Conservation (phyloP, 2,888 invertebrate species). For the Phengaris alcon region DNA sequence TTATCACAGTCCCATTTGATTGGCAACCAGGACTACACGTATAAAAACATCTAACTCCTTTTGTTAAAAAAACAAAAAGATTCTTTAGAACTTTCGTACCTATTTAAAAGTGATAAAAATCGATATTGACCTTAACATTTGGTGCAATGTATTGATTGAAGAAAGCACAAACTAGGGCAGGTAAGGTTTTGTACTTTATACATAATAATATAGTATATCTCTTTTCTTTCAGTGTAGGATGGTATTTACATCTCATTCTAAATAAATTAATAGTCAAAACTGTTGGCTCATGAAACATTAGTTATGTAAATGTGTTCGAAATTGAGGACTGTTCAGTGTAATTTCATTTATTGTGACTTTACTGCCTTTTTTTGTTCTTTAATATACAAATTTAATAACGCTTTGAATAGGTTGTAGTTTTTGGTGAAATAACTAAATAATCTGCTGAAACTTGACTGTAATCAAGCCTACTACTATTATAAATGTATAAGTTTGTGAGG, state of each 20-base stretch:
- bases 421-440: too few species aligned
- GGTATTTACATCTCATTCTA: conserved; percentile 4
- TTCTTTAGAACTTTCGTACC: background rate
- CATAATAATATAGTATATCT: background rate
- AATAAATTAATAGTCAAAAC: conserved; percentile 1
- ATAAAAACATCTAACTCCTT: conserved; percentile 36
- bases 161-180: conserved; percentile 49
- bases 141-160: conserved; percentile 61
- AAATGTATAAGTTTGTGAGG: too few species aligned
- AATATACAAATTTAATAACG: too few species aligned
- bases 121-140: conserved; percentile 53
- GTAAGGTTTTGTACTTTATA: conserved; percentile 49
- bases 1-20: conserved; percentile 45
- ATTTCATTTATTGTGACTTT: background rate
- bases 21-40: conserved; percentile 46
- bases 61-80: background rate
- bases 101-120: conserved; percentile 33
- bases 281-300: background rate
- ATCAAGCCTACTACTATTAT: too few species aligned
- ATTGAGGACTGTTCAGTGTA: background rate
- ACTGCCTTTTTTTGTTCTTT: background rate
- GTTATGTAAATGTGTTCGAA: background rate
- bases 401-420: too few species aligned
- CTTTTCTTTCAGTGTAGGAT: background rate
- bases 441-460: too few species aligned